Evolutionary conservation across 2,888 invertebrate species (phyloP), one percentile per base, ranked within the genome.

Genomic region (Athripsodes cinereus): DNA sequence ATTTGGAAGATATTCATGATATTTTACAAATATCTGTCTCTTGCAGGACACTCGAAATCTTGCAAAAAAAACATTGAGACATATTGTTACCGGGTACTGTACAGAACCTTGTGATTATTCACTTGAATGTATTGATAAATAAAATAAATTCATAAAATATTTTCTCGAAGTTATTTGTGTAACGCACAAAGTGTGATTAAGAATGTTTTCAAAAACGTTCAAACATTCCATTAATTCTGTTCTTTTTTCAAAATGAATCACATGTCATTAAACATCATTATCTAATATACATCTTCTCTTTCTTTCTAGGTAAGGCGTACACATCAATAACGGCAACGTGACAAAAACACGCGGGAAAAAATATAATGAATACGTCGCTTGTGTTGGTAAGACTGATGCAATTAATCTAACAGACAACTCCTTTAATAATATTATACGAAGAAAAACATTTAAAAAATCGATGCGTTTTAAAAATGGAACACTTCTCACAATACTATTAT

Each of bases 271-370:
- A 8, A 11, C 47, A 48, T 35, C 19, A 47, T 40, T 40, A 40
- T 40, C 31, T 57, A 46, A 57, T 52, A 1, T 34, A 6, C 20
- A 1, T 53, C 19, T 57, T 54, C 34, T 53, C n/a, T 34, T 44
- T 57, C 46, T 16, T 34, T 57, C 47, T 47, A 53, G 57, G 57
- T 57, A 53, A 48, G n/a, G 20, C 10, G 5, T n/a, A n/a, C 13
- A 26, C 40, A n/a, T 16, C n/a, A 11, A 40, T 40, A 40, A 40
- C 13, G n/a, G n/a, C n/a, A n/a, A n/a, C n/a, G n/a, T 13, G 8
- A 40, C 40, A 13, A 40, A 40, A 40, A 40, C 13, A 40, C 40
- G 40, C 13, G 40, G 40, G 40, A 40, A 40, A 40, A 40, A 40
- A 16, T 8, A 8, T n/a, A 8, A 31, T 31, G 6, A 6, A 8